Conservation (phyloP, 2,888 invertebrate species). For the Aphidius colemani region DNA sequence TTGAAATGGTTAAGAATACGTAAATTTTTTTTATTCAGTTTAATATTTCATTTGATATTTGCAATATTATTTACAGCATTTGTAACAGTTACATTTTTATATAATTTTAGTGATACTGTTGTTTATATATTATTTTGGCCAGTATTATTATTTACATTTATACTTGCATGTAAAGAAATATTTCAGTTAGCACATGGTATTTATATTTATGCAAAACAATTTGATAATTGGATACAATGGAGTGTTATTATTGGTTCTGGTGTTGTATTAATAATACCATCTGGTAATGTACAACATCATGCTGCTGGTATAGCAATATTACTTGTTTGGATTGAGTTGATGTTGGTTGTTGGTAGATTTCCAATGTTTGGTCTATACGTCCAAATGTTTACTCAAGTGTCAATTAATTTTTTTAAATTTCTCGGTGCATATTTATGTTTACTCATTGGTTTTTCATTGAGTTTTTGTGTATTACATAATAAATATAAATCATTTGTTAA, state of each 20-base stretch:
- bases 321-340: slow-evolving; percentile 80
- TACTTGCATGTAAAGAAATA: slow-evolving; percentile 74
- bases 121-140: slow-evolving; percentile 61
- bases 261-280: slow-evolving; percentile 41
- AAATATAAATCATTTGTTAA: slow-evolving; percentile 74
- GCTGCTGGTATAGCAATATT: slow-evolving; percentile 80
- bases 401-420: slow-evolving; percentile 82
- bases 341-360: slow-evolving; percentile 85
- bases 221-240: slow-evolving; percentile 87
- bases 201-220: slow-evolving; percentile 74
- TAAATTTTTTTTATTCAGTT: slow-evolving; percentile 79
- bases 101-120: slow-evolving; percentile 46
- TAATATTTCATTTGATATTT: slow-evolving; percentile 77
- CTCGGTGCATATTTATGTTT: slow-evolving; percentile 80
- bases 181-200: slow-evolving; percentile 78
- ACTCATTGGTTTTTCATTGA: slow-evolving; percentile 78
- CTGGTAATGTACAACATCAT: slow-evolving; percentile 76
- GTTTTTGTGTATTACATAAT: slow-evolving; percentile 81
- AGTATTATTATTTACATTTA: slow-evolving; percentile 68
- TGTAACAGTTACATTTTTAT: slow-evolving; percentile 68
- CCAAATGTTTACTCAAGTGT: slow-evolving; percentile 84
- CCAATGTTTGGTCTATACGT: slow-evolving; percentile 85
- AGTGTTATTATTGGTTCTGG: slow-evolving; percentile 67
- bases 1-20: slow-evolving; percentile 83
- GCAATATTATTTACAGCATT: slow-evolving; percentile 77